Base-by-base conservation (phyloP, 2,888 invertebrate genomes). In the Metalampra italica region DNA sequence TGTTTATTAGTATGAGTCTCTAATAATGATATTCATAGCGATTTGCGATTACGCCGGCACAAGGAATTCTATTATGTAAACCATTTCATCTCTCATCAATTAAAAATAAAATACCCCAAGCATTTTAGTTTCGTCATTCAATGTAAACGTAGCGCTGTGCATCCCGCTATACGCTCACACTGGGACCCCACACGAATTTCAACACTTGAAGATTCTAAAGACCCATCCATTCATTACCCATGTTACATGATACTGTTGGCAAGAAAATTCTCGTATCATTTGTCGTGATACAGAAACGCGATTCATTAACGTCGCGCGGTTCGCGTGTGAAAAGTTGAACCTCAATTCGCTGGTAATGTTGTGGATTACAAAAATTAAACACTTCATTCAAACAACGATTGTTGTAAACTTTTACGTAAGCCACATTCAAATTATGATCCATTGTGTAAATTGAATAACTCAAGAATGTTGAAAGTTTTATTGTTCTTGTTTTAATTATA, bases 391-490 rank as follows among this genome's bases (percentile, higher is more conserved):
- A 60, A 45, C 53, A 55, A 43, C 55, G 59, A 58, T 64, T 67
- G 71, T 73, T 72, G 63, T 65, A 65, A 65, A 68, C 59, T 60
- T 72, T 82, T 78, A 78, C 73, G 76, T 76, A 83, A 83, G 64
- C 55, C 54, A 64, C 62, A 68, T 62, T 66, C 63, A 62, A 74
- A 73, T 75, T 75, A 75, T 62, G 59, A 49, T 56, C 66, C 73
- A 82, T 84, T 82, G 82, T 80, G 68, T 66, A 71, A 78, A 80
- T 71, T 75, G 71, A 71, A 72, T 73, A 66, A 66, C 63, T 61
- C 30, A 13, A 43, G 43, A 48, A 50, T 53, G 50, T 50, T 50
- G 48, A 50, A 53, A 53, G 50, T 50, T 46, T 47, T 50, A 53
- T 53, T 53, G 48, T 53, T 50, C 45, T 50, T 15, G 14, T 30